phyloP scores from a whole-genome alignment of 1,140 invertebrate genomes.

The Ctenoplectra terminalis region DNA sequence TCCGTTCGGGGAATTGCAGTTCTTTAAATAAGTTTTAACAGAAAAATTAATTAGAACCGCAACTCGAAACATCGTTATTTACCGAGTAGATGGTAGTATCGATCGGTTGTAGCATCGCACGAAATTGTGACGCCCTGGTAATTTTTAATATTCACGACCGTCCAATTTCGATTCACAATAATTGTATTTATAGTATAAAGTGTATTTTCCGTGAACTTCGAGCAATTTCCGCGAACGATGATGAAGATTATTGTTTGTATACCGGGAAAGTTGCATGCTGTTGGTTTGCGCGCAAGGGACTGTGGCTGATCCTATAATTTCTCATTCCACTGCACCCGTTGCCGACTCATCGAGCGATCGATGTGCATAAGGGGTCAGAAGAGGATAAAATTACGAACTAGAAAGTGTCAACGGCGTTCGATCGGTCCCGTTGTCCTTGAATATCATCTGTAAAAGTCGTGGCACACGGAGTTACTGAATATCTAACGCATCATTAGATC shows the following conservation, averaged over 20 bases:
- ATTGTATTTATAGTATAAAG: too few relatives aligned
- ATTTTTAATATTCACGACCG: too few relatives aligned
- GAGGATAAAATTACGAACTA: conserved; percentile 70
- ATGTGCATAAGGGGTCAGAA: conserved; percentile 67
- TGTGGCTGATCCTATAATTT: conserved; percentile 61
- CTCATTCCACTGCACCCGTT: conserved; percentile 66
- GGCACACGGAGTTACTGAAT: conserved; percentile 52
- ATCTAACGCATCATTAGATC: conserved; percentile 12
- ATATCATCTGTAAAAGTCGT: conserved; percentile 63
- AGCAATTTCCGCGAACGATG: conserved; percentile 41
- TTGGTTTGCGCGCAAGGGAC: conserved; percentile 46
- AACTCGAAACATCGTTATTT: background rate
- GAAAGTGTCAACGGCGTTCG: conserved; percentile 69
- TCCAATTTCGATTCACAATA: too few relatives aligned
- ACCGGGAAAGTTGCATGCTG: conserved; percentile 38
- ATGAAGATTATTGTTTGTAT: conserved; percentile 62
- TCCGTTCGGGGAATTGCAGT: background rate
- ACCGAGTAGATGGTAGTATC: background rate
- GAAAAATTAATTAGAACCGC: background rate
- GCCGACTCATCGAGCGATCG: conserved; percentile 60
- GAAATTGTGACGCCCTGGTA: background rate
- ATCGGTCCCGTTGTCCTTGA: conserved; percentile 65
- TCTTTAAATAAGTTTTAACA: background rate
- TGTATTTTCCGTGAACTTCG: background rate
- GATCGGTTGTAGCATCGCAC: background rate